Evolutionary conservation across 2,797 vertebrate genomes (phyloP), one percentile per base, ranked within the genome.

Genomic region (Arnoldichthys spilopterus): DNA sequence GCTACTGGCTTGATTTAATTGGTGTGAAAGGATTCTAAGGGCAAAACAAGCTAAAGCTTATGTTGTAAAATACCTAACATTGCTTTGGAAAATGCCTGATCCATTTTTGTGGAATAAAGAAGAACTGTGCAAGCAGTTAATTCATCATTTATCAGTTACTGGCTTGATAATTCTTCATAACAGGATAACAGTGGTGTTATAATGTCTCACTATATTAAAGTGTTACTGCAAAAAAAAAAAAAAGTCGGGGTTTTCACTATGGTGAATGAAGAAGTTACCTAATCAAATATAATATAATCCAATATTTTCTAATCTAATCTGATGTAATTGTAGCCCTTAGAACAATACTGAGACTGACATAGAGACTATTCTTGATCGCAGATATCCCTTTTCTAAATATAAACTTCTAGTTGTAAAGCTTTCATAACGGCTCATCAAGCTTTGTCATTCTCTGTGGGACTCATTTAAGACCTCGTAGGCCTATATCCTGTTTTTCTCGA

Each of bases 401-500:
- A 45, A 45, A 53, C 28, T 34, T 70, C 6, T 15, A 13, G 51
- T 40, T 37, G 22, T 72, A 72, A 37, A 56, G 49, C 49, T 56
- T 40, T 72, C 69, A 40, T 56, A 22, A 56, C 40, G 51, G 11
- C 40, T 37, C 12, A 51, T 70, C 51, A 56, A 16, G 49, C 49
- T 56, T 72, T 72, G 51, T 56, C 69, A 37, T 32, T 72, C 69
- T 56, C 59, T 72, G 11, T 66, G 30, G 40, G 58, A 59, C 61
- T 72, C 72, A 51, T 59, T 76, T 72, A 72, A 53, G 47, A 72
- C 37, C 30, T 59, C 12, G 22, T 72, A 40, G 62, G 62, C 62
- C 22, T 4, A 53, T 61, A 67, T 76, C 74, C 74, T 76, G 74
- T 72, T 81, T 79, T 79, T 79, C 77, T 74, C 71, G 71, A 74